phyloP scores from a whole-genome alignment of 2,888 invertebrate genomes.

The Xanthorhoe spadicearia region DNA sequence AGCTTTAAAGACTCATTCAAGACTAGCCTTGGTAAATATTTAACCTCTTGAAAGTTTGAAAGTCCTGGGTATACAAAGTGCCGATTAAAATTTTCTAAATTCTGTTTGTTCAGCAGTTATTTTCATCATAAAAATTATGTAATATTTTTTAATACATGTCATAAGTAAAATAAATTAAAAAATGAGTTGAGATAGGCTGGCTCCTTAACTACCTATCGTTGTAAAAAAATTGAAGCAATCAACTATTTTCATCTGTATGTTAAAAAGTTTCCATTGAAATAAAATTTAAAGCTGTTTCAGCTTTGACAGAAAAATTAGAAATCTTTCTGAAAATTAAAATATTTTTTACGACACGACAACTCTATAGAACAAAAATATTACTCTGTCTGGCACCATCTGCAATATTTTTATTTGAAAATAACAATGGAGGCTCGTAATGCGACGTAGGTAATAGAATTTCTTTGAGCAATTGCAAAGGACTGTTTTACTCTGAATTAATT shows the following conservation, averaged over 20 bases:
- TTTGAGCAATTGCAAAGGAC: slow-evolving; percentile 30
- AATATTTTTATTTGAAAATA: slow-evolving; percentile 49
- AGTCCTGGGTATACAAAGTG: background rate
- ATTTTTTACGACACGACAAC: slow-evolving; percentile 11
- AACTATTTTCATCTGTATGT: no score
- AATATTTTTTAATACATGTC: no score
- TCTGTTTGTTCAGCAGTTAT: background rate
- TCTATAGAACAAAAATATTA: slow-evolving; percentile 33
- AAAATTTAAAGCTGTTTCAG: background rate
- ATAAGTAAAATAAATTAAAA: no score
- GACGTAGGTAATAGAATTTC: slow-evolving; percentile 42
- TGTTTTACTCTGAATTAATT: slow-evolving; percentile 24
- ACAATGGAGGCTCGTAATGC: slow-evolving; percentile 47
- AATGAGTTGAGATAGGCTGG: no score
- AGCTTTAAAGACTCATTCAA: slow-evolving; percentile 8
- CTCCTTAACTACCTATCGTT: no score
- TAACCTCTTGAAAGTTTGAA: background rate
- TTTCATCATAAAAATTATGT: background rate
- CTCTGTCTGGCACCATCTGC: slow-evolving; percentile 52
- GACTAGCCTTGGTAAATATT: background rate
- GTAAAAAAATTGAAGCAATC: no score
- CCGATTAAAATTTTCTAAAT: background rate
- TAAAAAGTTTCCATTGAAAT: background rate
- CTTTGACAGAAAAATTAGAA: background rate
- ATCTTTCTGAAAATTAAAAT: slow-evolving; percentile 6